phyloP scores from a whole-genome alignment of 2,888 invertebrate species.

The Dryomyza anilis region DNA sequence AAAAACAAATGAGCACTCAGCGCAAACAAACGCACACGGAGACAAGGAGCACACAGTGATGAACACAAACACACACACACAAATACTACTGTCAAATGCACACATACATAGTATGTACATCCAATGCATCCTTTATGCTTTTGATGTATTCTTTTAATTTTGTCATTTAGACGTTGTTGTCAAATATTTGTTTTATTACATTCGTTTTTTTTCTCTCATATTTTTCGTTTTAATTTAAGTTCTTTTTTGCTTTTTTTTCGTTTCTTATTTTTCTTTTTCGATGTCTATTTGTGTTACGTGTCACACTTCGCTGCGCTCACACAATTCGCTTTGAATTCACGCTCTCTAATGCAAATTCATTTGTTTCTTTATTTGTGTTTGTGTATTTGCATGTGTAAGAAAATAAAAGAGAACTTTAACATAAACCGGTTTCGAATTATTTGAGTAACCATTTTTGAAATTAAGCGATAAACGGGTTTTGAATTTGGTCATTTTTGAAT shows the following conservation, averaged over 20 bases:
- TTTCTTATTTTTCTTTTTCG: not conserved
- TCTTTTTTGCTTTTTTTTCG: not conserved
- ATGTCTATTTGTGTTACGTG: not conserved
- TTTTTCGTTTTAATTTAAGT: not conserved
- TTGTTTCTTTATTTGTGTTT: conserved; percentile 1
- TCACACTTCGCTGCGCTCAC: conserved; percentile 29
- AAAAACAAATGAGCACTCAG: not conserved
- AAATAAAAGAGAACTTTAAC: no score
- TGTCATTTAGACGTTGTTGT: no score
- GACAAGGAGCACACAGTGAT: not conserved
- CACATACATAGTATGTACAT: not conserved
- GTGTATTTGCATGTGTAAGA: not conserved
- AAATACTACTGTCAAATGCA: not conserved
- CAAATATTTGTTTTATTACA: not conserved
- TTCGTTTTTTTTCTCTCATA: not conserved
- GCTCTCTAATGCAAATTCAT: conserved; percentile 27
- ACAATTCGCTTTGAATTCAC: conserved; percentile 29
- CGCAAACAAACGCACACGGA: not conserved
- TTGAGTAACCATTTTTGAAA: no score
- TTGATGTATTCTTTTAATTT: not conserved
- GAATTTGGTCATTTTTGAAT: no score
- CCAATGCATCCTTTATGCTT: not conserved
- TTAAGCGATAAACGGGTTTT: no score
- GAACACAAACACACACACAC: not conserved
- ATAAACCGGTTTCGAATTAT: no score